These are phyloP conservation scores for Apotomis capreana DNA, from an alignment of 2,888 invertebrate genomes.

Conservation along the genomic window DNA sequence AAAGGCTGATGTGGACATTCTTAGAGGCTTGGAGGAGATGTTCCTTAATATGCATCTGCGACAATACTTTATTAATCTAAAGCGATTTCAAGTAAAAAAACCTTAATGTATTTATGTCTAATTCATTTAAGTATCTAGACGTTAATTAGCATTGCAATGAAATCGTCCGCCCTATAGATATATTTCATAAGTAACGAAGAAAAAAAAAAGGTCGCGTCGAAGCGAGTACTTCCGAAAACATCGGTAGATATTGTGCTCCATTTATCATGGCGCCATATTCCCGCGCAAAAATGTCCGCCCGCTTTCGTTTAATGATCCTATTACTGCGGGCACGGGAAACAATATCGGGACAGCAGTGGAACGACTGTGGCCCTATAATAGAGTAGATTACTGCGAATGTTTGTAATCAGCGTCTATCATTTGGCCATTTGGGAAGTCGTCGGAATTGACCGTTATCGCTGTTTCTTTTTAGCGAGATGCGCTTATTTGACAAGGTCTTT, in stretches of 20 bases:
- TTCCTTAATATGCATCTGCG: too few species aligned
- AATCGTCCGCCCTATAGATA: conserved; percentile 2
- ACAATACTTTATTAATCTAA: too few species aligned
- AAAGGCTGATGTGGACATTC: too few species aligned
- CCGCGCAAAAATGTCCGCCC: conserved; percentile 51
- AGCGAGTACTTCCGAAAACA: conserved; percentile 42
- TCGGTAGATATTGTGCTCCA: conserved; percentile 55
- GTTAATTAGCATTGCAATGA: conserved; percentile 1
- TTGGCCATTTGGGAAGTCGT: conserved; percentile 6
- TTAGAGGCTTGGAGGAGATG: too few species aligned
- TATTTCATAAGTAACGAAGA: conserved; percentile 10
- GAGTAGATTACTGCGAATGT: conserved; percentile 30
- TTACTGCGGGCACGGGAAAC: conserved; percentile 54
- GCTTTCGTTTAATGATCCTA: conserved; percentile 58
- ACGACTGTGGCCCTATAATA: conserved; percentile 42
- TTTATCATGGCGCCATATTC: conserved; percentile 56
- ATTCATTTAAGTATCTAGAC: neutral
- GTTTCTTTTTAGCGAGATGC: conserved; percentile 12
- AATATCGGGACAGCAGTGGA: conserved; percentile 49
- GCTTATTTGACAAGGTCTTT: neutral
- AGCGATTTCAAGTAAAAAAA: too few species aligned
- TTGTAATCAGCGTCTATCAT: conserved; percentile 35
- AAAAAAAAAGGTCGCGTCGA: conserved; percentile 32
- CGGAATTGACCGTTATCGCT: conserved; percentile 2
- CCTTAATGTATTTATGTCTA: too few species aligned